Evolutionary conservation across 2,797 vertebrate species (phyloP).

Genomic region (Chaenodraco wilsoni): DNA sequence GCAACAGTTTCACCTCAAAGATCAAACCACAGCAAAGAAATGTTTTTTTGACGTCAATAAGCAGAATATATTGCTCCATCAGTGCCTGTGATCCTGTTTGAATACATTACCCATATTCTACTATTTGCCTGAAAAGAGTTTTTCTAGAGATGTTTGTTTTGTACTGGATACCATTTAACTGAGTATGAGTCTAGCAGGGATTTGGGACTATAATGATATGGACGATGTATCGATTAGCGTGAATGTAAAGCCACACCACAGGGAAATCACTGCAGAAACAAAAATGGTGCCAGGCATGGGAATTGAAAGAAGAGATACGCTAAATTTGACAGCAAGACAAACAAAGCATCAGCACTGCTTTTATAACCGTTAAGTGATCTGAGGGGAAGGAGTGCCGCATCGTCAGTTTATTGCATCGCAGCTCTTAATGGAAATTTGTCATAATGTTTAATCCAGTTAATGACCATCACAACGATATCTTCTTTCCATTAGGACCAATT

Average conservation of each 20-base stretch:
- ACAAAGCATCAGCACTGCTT: conserved; percentile 9
- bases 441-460: conserved; percentile 12
- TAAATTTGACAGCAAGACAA: conserved; percentile 16
- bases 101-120: background rate
- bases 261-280: conserved; percentile 23
- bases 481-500: conserved; percentile 82
- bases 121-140: conserved; percentile 9
- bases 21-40: background rate
- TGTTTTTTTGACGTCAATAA: background rate
- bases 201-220: background rate
- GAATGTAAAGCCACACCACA: background rate
- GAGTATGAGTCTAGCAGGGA: conserved; percentile 2
- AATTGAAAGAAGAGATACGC: conserved; percentile 15
- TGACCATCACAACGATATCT: background rate
- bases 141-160: background rate
- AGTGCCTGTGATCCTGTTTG: background rate
- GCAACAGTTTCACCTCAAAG: no score
- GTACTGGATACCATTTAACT: background rate
- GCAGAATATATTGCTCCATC: background rate
- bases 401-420: background rate
- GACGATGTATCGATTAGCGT: background rate
- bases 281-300: conserved; percentile 2
- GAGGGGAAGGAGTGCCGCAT: background rate
- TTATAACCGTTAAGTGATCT: conserved; percentile 11
- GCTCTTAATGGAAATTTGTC: conserved; percentile 2